phyloP scores from a whole-genome alignment of 2,797 vertebrate genomes.

The Tokudaia muenninki region DNA sequence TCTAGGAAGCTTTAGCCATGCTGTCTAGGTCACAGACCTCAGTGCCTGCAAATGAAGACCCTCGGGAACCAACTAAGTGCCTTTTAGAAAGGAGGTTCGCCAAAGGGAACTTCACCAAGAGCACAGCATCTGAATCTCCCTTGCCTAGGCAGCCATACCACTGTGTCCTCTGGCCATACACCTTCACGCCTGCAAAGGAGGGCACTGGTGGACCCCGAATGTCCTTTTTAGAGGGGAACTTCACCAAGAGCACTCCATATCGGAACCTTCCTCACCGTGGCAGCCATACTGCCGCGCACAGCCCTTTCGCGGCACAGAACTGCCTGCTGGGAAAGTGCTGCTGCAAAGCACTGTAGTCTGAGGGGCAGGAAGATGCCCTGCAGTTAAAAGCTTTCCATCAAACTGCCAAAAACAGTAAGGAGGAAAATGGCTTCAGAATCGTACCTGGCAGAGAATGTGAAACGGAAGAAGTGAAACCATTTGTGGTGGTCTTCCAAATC shows the following conservation, averaged over 20 bases:
- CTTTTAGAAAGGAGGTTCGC: background rate
- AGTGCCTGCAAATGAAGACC: background rate
- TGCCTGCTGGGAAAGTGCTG: background rate
- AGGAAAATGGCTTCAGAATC: background rate
- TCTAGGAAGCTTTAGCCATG: background rate
- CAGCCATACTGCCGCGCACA: background rate
- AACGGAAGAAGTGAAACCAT: background rate
- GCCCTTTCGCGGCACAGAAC: background rate
- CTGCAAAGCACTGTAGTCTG: accelerated
- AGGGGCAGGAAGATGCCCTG: background rate
- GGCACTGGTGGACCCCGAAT: background rate
- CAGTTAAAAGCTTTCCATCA: background rate
- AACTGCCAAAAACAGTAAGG: no score
- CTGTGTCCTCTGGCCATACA: no score
- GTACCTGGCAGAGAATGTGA: background rate
- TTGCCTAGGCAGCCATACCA: background rate
- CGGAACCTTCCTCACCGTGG: no score
- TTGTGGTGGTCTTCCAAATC: background rate
- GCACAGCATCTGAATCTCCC: accelerated
- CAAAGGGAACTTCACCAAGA: background rate
- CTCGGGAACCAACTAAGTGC: background rate
- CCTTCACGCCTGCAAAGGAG: background rate
- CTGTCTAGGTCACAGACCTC: background rate
- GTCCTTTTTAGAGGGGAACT: background rate
- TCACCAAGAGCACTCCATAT: background rate